These are phyloP conservation scores for Triplophysa rosa DNA, from an alignment of 2,113 vertebrate species.

Conservation along the genomic window DNA sequence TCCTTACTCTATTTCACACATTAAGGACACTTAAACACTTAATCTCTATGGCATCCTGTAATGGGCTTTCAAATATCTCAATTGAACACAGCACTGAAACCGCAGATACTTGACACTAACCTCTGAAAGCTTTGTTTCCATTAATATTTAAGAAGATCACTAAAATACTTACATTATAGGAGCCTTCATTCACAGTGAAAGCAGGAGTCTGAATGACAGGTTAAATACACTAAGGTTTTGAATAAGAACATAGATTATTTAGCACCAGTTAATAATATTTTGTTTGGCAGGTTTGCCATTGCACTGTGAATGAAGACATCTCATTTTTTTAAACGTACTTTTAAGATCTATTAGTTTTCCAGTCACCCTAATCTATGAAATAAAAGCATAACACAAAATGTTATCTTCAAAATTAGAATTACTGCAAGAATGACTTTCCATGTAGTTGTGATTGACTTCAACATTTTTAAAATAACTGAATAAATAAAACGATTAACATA, in stretches of 20 bases:
- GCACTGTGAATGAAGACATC: not conserved
- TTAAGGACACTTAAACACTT: slow-evolving; percentile 46
- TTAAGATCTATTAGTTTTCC: too few relatives aligned
- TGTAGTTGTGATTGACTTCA: too few relatives aligned
- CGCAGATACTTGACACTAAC: slow-evolving; percentile 16
- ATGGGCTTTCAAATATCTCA: slow-evolving; percentile 35
- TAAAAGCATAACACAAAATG: too few relatives aligned
- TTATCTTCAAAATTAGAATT: too few relatives aligned
- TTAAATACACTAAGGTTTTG: not conserved
- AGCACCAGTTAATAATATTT: not conserved
- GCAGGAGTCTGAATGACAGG: slow-evolving; percentile 22
- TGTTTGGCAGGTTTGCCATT: not conserved
- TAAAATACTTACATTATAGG: slow-evolving; percentile 47
- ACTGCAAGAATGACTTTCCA: too few relatives aligned
- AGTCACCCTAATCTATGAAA: too few relatives aligned
- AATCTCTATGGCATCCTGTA: slow-evolving; percentile 44
- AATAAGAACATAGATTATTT: slow-evolving; percentile 17
- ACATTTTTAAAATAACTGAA: too few relatives aligned
- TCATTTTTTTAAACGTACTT: too few relatives aligned
- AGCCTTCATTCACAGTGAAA: slow-evolving; percentile 28
- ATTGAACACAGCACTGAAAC: slow-evolving; percentile 20
- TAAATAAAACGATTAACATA: too few relatives aligned
- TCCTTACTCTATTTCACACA: slow-evolving; percentile 26
- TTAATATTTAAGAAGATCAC: slow-evolving; percentile 49
- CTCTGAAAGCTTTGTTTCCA: slow-evolving; percentile 41